phyloP scores from a whole-genome alignment of 2,888 invertebrate species.

The Caenorhabditis virilis region DNA sequence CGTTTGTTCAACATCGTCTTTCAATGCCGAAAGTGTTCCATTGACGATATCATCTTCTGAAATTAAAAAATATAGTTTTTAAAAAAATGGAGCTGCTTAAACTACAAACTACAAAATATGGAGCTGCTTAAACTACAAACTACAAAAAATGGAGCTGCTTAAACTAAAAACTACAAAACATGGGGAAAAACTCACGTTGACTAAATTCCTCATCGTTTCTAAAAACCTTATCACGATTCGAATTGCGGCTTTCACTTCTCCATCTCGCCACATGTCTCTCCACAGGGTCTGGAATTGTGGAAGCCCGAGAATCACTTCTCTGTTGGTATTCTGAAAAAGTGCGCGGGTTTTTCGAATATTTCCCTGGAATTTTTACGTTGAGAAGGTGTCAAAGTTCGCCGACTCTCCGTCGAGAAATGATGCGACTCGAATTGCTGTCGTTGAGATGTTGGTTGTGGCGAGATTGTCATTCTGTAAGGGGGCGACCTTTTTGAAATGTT shows the following conservation, averaged over 20 bases:
- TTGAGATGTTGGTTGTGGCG: conserved; percentile 17
- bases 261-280: conserved; percentile 46
- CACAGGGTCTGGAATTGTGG: conserved; percentile 51
- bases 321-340: conserved; percentile 2
- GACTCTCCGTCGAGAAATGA: conserved; percentile 39
- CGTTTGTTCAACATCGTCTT: conserved; percentile 63
- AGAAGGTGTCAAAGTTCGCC: conserved; percentile 22
- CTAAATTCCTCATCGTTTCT: conserved; percentile 46
- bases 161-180: not conserved
- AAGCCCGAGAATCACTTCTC: conserved; percentile 49
- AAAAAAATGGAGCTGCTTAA: too few species aligned
- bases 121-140: too few species aligned
- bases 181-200: conserved; percentile 19
- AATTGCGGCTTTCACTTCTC: conserved; percentile 44
- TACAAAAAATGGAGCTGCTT: too few species aligned
- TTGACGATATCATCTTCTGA: conserved; percentile 63
- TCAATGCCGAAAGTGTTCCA: conserved; percentile 60
- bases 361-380: conserved; percentile 1
- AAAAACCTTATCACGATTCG: conserved; percentile 42
- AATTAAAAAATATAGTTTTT: not conserved
- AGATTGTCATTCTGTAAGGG: conserved; percentile 36
- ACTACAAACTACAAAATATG: not conserved
- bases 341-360: too few species aligned
- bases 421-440: conserved; percentile 25
- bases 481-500: too few species aligned